Evolutionary conservation across 2,888 invertebrate genomes (phyloP).

Genomic region (Sminthurinus aureus): DNA sequence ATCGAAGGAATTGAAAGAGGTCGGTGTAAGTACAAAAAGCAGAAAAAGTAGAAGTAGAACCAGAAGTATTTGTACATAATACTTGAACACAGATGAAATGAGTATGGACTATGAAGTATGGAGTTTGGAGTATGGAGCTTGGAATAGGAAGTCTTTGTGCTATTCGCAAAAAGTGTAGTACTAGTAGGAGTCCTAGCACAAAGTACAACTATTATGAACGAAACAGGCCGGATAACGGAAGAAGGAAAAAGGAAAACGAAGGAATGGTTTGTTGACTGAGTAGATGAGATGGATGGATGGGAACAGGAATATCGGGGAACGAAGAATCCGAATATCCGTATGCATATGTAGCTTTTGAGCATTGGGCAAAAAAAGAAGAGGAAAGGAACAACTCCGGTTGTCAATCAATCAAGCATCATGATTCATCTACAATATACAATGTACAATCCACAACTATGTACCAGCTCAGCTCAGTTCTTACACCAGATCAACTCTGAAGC

Average conservation of each 20-base stretch:
- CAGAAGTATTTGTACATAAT: too few species aligned
- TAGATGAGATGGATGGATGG: background rate
- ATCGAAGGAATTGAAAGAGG: background rate
- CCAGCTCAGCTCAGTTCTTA: background rate
- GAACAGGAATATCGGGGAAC: background rate
- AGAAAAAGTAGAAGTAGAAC: background rate
- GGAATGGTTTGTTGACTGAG: background rate
- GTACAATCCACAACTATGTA: background rate
- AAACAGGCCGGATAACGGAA: too few species aligned
- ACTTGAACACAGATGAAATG: too few species aligned
- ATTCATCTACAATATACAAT: background rate
- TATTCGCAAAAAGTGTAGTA: too few species aligned
- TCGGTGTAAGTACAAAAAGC: background rate
- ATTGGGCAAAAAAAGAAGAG: background rate
- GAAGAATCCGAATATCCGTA: too few species aligned
- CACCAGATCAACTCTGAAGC: constrained; percentile 14
- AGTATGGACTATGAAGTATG: too few species aligned
- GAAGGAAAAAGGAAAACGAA: background rate
- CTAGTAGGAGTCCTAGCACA: too few species aligned
- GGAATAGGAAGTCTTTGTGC: too few species aligned
- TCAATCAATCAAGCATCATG: constrained; percentile 15
- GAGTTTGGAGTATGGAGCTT: too few species aligned
- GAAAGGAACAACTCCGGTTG: background rate
- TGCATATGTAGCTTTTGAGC: background rate
- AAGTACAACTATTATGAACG: too few species aligned